Conservation (phyloP, 2,888 invertebrate species). For the Ornithoptera alexandrae region DNA sequence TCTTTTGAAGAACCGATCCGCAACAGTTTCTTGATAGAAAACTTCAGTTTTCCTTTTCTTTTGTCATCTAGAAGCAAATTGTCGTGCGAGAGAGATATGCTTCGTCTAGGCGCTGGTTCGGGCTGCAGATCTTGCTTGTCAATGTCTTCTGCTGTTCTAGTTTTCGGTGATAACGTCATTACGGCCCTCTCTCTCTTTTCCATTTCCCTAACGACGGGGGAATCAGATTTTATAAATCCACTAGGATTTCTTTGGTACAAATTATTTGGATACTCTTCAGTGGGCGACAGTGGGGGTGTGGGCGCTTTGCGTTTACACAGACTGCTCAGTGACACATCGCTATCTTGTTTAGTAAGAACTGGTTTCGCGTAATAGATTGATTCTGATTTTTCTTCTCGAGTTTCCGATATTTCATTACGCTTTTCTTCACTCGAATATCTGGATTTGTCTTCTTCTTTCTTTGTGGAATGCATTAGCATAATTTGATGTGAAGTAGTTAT, state of each 20-base stretch:
- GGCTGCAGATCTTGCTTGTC: slow-evolving; percentile 70
- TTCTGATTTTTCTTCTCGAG: slow-evolving; percentile 64
- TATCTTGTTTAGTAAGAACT: slow-evolving; percentile 78
- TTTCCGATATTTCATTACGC: slow-evolving; percentile 63
- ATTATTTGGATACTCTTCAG: slow-evolving; percentile 72
- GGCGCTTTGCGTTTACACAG: slow-evolving; percentile 88
- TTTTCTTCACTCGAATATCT: slow-evolving; percentile 58
- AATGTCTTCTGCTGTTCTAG: slow-evolving; percentile 54
- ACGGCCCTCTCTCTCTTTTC: slow-evolving; percentile 86
- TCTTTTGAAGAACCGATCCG: slow-evolving; percentile 89
- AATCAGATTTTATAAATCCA: slow-evolving; percentile 80
- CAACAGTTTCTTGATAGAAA: slow-evolving; percentile 90
- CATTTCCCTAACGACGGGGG: slow-evolving; percentile 86
- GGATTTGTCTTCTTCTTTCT: slow-evolving; percentile 60
- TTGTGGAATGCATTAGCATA: slow-evolving; percentile 75
- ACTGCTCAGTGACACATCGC: slow-evolving; percentile 76
- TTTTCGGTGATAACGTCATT: slow-evolving; percentile 51
- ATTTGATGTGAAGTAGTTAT: slow-evolving; percentile 62
- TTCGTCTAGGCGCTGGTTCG: slow-evolving; percentile 85
- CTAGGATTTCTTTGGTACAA: slow-evolving; percentile 82
- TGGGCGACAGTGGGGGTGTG: slow-evolving; percentile 82
- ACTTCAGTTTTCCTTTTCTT: slow-evolving; percentile 85
- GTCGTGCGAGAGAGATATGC: slow-evolving; percentile 87
- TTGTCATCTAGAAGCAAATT: slow-evolving; percentile 82
- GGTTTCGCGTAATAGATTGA: slow-evolving; percentile 71